phyloP scores from a whole-genome alignment of 2,113 vertebrate genomes.

The Xiphophorus couchianus region DNA sequence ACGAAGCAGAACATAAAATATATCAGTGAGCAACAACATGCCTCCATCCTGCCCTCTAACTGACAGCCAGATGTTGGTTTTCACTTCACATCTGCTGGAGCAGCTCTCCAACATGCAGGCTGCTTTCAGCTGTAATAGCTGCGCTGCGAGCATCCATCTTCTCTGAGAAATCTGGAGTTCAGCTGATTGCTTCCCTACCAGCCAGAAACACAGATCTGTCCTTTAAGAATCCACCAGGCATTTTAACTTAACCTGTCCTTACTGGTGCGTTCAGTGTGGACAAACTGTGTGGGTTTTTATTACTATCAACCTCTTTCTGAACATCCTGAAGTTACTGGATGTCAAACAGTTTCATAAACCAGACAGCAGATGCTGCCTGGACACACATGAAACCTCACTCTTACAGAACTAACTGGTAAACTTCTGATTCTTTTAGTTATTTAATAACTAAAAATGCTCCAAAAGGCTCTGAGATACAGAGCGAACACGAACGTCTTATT shows the following conservation, averaged over 20 bases:
- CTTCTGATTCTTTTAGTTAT: background rate
- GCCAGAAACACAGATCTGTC: conserved; percentile 5
- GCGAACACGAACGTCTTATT: too few relatives aligned
- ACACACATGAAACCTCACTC: background rate
- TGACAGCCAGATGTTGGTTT: conserved; percentile 45
- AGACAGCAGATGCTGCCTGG: background rate
- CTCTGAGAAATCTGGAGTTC: background rate
- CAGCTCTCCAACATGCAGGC: conserved; percentile 6
- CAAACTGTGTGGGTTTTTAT: conserved; percentile 23
- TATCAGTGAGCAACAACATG: background rate
- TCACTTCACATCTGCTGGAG: conserved; percentile 37
- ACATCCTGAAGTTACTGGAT: conserved; percentile 31
- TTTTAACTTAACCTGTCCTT: conserved; percentile 23
- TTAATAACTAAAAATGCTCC: background rate
- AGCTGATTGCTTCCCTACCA: background rate
- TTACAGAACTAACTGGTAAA: background rate
- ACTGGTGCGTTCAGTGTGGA: too few relatives aligned
- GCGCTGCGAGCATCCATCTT: conserved; percentile 21
- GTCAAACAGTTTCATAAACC: conserved; percentile 7
- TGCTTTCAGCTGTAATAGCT: conserved; percentile 7
- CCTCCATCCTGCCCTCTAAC: conserved; percentile 14
- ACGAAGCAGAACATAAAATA: background rate
- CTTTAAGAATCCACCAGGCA: conserved; percentile 24
- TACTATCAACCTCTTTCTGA: conserved; percentile 8
- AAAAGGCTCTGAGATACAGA: background rate